phyloP scores from a whole-genome alignment of 2,113 vertebrate species.

The Chaetorhynchus papuensis region DNA sequence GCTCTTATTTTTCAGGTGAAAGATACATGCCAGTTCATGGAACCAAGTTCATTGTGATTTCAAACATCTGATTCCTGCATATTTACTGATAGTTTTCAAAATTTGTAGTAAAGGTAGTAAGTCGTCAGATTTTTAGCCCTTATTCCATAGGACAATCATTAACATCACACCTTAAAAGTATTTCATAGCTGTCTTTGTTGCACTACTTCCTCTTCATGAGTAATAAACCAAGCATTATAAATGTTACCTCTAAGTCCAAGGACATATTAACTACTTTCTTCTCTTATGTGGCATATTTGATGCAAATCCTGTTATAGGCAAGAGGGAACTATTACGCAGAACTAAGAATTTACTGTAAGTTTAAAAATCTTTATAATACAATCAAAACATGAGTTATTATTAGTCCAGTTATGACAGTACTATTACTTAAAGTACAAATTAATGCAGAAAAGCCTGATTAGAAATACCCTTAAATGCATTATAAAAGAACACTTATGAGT shows the following conservation, averaged over 20 bases:
- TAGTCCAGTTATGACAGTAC: neutral
- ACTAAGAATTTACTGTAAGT: neutral
- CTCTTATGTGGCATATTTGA: neutral
- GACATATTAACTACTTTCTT: neutral
- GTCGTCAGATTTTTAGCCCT: neutral
- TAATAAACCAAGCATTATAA: neutral
- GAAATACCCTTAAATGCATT: neutral
- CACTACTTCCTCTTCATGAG: neutral
- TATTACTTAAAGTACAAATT: neutral
- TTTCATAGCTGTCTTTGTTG: neutral
- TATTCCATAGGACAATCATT: neutral
- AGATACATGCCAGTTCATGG: neutral
- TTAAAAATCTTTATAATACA: neutral
- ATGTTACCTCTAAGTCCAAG: neutral
- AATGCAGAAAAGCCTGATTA: neutral
- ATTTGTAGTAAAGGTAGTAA: neutral
- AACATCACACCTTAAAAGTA: neutral
- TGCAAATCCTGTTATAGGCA: neutral
- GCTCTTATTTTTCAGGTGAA: neutral
- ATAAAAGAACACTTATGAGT: neutral
- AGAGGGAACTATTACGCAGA: neutral
- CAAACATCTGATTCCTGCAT: neutral
- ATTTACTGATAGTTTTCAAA: neutral
- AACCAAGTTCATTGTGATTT: neutral
- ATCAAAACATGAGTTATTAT: neutral